These are phyloP conservation scores for Barbus barbus DNA, from an alignment of 2,113 vertebrate genomes.

Conservation along the genomic window DNA sequence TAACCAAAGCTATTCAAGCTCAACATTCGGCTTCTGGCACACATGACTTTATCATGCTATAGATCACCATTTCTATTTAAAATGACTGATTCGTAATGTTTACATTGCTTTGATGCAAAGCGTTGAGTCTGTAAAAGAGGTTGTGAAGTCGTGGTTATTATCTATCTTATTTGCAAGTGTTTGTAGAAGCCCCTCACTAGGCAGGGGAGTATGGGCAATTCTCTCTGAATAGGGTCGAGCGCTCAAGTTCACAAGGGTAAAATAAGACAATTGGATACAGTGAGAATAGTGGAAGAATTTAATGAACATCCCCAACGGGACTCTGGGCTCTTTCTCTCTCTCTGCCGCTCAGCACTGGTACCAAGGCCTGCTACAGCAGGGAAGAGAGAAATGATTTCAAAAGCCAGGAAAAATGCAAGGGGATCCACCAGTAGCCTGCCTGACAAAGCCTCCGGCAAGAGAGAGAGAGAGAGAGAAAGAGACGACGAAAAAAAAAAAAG, in stretches of 20 bases:
- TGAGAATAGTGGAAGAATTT: conserved; percentile 65
- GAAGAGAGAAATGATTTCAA: conserved; percentile 64
- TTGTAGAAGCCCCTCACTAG: conserved; percentile 38
- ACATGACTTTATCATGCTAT: background rate
- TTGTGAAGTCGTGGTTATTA: conserved; percentile 32
- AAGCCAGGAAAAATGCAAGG: conserved; percentile 70
- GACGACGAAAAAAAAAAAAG: conserved; percentile 46
- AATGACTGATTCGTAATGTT: background rate
- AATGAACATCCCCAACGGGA: conserved; percentile 74
- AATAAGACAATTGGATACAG: conserved; percentile 62
- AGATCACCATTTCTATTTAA: background rate
- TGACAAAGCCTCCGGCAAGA: conserved; percentile 67
- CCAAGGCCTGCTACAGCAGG: conserved; percentile 63
- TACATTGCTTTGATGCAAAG: background rate
- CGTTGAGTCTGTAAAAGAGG: background rate
- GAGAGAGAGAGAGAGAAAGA: conserved; percentile 62
- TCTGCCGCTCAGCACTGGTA: conserved; percentile 54
- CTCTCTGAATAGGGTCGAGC: conserved; percentile 25
- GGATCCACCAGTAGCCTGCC: conserved; percentile 71
- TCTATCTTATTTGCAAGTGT: conserved; percentile 62
- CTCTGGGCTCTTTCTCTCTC: conserved; percentile 37
- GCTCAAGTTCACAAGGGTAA: conserved; percentile 63
- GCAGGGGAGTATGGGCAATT: conserved; percentile 52
- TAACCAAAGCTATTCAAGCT: background rate
- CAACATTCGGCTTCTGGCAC: background rate